A percentile compares a stretch with the other conserved stretches of the same genome.
These are phyloP conservation scores for Eustalomyia histrio DNA, from an alignment of 2,888 invertebrate species.

Conservation along the genomic window DNA sequence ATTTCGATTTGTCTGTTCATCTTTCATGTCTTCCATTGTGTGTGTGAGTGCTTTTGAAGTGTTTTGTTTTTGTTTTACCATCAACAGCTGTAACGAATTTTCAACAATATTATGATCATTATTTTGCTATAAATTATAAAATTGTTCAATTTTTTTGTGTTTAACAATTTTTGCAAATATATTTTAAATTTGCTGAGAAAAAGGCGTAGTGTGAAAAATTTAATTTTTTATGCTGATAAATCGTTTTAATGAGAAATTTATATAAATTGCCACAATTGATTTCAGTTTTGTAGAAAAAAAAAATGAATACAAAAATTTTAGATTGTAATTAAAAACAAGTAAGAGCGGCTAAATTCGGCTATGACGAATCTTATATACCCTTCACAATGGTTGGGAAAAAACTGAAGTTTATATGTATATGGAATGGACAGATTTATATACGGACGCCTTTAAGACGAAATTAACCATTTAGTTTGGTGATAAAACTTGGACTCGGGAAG, in stretches of 20 bases:
- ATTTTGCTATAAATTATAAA: constrained; percentile 74
- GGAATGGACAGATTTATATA: no score
- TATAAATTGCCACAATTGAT: no score
- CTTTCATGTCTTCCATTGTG: constrained; percentile 22
- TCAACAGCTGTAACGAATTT: constrained; percentile 69
- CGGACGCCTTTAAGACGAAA: no score
- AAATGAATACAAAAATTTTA: no score
- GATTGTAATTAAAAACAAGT: no score
- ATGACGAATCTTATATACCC: no score
- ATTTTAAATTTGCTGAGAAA: constrained; percentile 36
- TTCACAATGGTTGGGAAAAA: no score
- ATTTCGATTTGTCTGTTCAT: constrained; percentile 50
- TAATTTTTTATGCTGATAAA: constrained; percentile 30
- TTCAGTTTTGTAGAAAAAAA: no score
- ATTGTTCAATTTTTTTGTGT: not conserved
- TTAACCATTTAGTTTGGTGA: no score
- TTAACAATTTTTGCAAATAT: constrained; percentile 26
- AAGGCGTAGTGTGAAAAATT: constrained; percentile 55
- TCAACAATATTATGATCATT: constrained; percentile 77
- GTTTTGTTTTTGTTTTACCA: constrained; percentile 50
- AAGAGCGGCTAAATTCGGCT: no score
- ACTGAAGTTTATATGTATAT: no score
- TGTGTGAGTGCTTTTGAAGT: constrained; percentile 6
- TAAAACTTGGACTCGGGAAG: no score
- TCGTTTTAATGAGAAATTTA: constrained; percentile 19